phyloP scores from a whole-genome alignment of 2,113 vertebrate genomes.

The Monopterus albus region DNA sequence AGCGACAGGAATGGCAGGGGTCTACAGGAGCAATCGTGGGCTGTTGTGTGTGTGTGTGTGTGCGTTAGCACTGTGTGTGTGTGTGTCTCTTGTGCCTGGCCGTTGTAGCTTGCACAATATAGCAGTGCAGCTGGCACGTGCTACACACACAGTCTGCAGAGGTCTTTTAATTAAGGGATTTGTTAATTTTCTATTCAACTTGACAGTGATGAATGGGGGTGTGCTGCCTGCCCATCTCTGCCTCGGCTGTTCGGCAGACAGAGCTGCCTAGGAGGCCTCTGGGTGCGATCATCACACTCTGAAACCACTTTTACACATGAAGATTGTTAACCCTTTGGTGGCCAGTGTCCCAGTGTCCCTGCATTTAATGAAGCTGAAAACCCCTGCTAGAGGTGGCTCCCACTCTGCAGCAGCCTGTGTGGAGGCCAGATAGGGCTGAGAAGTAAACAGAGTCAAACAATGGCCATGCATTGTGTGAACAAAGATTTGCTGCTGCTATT shows the following conservation, averaged over 20 bases:
- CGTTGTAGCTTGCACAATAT: slow-evolving; percentile 46
- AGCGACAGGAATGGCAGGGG: slow-evolving; percentile 39
- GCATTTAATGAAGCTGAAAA: not conserved
- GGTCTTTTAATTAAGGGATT: slow-evolving; percentile 81
- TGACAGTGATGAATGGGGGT: slow-evolving; percentile 78
- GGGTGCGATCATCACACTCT: slow-evolving; percentile 45
- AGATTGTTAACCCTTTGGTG: slow-evolving; percentile 49
- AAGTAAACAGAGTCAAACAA: slow-evolving; percentile 53
- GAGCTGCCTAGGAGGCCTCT: slow-evolving; percentile 54
- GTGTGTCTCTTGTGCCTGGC: slow-evolving; percentile 53
- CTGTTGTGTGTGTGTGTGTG: slow-evolving; percentile 23
- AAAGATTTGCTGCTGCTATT: slow-evolving; percentile 30
- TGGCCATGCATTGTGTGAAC: slow-evolving; percentile 34
- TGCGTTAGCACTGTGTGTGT: slow-evolving; percentile 23
- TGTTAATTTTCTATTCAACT: slow-evolving; percentile 80
- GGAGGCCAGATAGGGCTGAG: slow-evolving; percentile 35
- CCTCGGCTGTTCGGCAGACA: slow-evolving; percentile 45
- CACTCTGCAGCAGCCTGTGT: not conserved
- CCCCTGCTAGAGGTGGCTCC: not conserved
- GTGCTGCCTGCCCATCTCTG: slow-evolving; percentile 52
- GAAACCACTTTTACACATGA: slow-evolving; percentile 40
- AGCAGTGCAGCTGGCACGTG: slow-evolving; percentile 71
- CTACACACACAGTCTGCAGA: slow-evolving; percentile 46
- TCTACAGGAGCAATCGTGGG: slow-evolving; percentile 4
- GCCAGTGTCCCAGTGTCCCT: not conserved